Base-by-base conservation (phyloP, 1,140 invertebrate genomes). In the Hypothenemus hampei region DNA sequence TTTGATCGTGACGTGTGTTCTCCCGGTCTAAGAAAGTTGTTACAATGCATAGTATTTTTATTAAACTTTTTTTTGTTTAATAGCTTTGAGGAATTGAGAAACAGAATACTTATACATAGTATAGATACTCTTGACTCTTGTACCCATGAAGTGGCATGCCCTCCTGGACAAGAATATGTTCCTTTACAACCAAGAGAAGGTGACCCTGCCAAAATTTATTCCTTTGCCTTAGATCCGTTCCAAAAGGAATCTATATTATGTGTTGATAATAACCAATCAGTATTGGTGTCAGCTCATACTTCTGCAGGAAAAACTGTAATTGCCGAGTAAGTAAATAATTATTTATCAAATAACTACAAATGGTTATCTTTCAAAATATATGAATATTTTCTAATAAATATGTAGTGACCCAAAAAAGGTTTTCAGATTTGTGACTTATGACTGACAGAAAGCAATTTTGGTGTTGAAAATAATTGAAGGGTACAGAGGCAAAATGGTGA, bases 241-340 rank as follows among this genome's bases (percentile, higher is more conserved):
- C 97, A 99, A 72, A 93, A 91, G 65, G 91, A 99, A 77, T 95
- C 97, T 3, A 91, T 99, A 53, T 73, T 92, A 20, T 99, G 97
- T 73, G 87, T 99, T 60, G 95, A 99, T 69, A 99, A 99, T 73
- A 87, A 94, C 69, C 95, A 93, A 67, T 98, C 95, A 16, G 96
- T 99, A 7, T 77, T 99, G 16, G 97, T 99, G 0, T 98, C 96
- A 0, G 97, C 97, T 21, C 97, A 99, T 72, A 99, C 97, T 4
- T 99, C 96, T n/a, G 96, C 97, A 55, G 97, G 97, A 39, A 99
- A 99, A 83, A 99, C 97, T 41, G 97, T 98, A 16, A 93, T 98
- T 26, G 97, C 95, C 23, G 93, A 98, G 88, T 97, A 84, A 81
- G 89, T 84, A 66, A n/a, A n/a, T n/a, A n/a, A n/a, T n/a, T n/a